Evolutionary conservation across 2,797 vertebrate species (phyloP).

Genomic region (Pachyuromys duprasi): DNA sequence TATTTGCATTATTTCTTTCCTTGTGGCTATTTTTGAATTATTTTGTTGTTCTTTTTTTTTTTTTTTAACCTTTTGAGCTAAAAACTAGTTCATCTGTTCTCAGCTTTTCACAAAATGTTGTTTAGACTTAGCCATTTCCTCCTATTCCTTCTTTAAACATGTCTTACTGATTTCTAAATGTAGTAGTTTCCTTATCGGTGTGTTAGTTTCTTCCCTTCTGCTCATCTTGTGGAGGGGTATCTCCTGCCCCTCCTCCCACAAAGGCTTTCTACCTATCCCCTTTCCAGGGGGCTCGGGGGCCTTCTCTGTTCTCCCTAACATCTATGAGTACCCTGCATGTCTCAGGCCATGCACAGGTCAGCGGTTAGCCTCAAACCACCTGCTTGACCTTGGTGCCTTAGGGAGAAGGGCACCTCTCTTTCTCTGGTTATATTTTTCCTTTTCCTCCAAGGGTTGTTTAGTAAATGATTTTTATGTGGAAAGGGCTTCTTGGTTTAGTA

Average conservation of each 20-base stretch:
- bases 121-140: not conserved
- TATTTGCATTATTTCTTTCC: slow-evolving; percentile 42
- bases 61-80: not conserved
- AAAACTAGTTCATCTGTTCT: slow-evolving; percentile 29
- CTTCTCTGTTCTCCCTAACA: not conserved
- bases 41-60: not conserved
- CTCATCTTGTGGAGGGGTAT: not conserved
- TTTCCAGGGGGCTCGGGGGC: not conserved
- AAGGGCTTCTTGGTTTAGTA: not conserved
- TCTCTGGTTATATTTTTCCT: not conserved
- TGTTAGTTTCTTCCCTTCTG: not conserved
- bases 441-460: not conserved
- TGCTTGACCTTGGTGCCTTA: not conserved
- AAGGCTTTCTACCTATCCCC: not conserved
- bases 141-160: not conserved
- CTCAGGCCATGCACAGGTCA: not conserved
- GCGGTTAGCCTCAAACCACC: not conserved
- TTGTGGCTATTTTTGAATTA: slow-evolving; percentile 33
- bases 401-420: not conserved
- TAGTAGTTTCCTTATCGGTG: not conserved
- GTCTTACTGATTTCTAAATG: not conserved
- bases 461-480: not conserved
- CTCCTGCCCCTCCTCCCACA: not conserved
- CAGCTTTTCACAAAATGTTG: not conserved
- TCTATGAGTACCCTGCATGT: not conserved